phyloP scores from a whole-genome alignment of 2,888 invertebrate genomes.

The Meandrusa payeni region DNA sequence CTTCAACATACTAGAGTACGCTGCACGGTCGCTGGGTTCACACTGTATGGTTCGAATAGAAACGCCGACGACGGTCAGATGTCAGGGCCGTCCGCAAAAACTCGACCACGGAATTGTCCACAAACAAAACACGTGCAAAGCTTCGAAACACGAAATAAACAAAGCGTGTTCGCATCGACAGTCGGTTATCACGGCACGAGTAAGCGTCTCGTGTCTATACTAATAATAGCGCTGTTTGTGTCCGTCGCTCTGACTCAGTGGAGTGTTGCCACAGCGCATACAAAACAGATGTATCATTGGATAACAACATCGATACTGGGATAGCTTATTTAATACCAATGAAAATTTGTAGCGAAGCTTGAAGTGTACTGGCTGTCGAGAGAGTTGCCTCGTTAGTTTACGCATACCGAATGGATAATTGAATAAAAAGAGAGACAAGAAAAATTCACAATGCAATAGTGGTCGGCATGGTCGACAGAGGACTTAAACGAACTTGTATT shows the following conservation, averaged over 20 bases:
- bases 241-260: slow-evolving; percentile 28
- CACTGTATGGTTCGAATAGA: neutral
- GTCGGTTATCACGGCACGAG: slow-evolving; percentile 28
- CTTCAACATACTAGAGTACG: too few relatives aligned
- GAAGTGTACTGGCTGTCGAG: too few relatives aligned
- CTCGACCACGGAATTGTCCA: slow-evolving; percentile 19
- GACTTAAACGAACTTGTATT: too few relatives aligned
- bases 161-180: slow-evolving; percentile 34
- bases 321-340: too few relatives aligned
- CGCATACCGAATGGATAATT: too few relatives aligned
- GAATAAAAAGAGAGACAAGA: too few relatives aligned
- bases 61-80: neutral
- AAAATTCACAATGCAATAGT: too few relatives aligned
- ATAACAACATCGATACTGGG: neutral
- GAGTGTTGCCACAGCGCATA: slow-evolving; percentile 10
- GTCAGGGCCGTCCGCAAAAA: neutral
- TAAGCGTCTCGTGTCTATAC: slow-evolving; percentile 28
- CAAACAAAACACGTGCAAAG: slow-evolving; percentile 41
- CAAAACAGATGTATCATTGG: slow-evolving; percentile 4
- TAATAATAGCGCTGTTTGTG: slow-evolving; percentile 39
- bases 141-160: slow-evolving; percentile 33
- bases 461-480: too few relatives aligned
- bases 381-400: too few relatives aligned
- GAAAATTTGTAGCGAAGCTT: too few relatives aligned
- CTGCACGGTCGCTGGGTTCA: too few relatives aligned